phyloP scores from a whole-genome alignment of 2,797 vertebrate genomes.

The Rhinichthys osculus region DNA sequence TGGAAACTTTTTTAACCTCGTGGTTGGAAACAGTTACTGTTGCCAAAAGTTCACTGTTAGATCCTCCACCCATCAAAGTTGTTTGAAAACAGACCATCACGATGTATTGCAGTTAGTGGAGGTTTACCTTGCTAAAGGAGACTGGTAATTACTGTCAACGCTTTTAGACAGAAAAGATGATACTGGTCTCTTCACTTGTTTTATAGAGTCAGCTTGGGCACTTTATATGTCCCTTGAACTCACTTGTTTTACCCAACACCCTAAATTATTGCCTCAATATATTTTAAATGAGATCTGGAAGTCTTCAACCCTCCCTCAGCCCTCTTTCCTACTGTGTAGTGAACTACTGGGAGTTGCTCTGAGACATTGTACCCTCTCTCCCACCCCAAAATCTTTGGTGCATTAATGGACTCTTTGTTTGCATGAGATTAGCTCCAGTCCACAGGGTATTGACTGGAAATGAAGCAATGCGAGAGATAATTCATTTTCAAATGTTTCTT shows the following conservation, averaged over 20 bases:
- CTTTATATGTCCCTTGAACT: slow-evolving; percentile 27
- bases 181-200: slow-evolving; percentile 40
- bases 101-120: slow-evolving; percentile 48
- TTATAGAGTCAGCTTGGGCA: slow-evolving; percentile 41
- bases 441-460: neutral
- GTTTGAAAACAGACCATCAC: slow-evolving; percentile 57
- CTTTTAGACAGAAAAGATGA: slow-evolving; percentile 50
- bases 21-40: slow-evolving; percentile 41
- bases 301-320: slow-evolving; percentile 40
- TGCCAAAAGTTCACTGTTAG: slow-evolving; percentile 47
- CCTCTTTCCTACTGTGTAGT: slow-evolving; percentile 20
- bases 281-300: slow-evolving; percentile 54
- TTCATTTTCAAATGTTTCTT: slow-evolving; percentile 1
- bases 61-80: slow-evolving; percentile 6
- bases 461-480: neutral
- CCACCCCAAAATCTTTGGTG: neutral
- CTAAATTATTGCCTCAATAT: slow-evolving; percentile 22
- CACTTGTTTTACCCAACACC: slow-evolving; percentile 30
- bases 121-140: slow-evolving; percentile 32
- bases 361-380: slow-evolving; percentile 18
- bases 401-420: slow-evolving; percentile 27
- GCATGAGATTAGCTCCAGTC: neutral
- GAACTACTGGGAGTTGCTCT: slow-evolving; percentile 24
- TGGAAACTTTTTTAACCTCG: slow-evolving; percentile 33
- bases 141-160: slow-evolving; percentile 44